Evolutionary conservation across 1,140 invertebrate genomes (phyloP).

Genomic region (Drosophila subobscura): DNA sequence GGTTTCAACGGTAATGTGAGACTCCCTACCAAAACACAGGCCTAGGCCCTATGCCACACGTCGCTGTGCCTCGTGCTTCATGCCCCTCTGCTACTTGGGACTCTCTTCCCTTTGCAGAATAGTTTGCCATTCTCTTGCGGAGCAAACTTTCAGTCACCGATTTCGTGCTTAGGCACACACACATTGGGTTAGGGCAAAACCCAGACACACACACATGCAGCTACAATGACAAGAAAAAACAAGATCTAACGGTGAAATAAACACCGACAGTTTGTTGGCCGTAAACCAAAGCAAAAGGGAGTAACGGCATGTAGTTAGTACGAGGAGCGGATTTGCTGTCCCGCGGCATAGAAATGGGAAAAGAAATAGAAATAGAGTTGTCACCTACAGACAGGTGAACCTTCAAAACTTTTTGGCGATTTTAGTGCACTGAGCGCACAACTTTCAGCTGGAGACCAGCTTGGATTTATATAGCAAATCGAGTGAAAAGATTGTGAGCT

Average conservation of each 20-base stretch:
- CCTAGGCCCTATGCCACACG: background rate
- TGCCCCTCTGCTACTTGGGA: background rate
- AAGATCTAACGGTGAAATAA: conserved; percentile 56
- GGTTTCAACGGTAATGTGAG: conserved; percentile 70
- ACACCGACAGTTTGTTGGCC: conserved; percentile 55
- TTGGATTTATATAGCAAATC: too few species aligned
- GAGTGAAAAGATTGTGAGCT: too few species aligned
- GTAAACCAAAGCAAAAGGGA: conserved; percentile 33
- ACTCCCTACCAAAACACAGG: conserved; percentile 5
- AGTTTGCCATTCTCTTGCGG: conserved; percentile 17
- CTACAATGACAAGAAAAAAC: conserved; percentile 15
- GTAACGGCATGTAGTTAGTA: conserved; percentile 20
- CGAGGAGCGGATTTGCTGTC: background rate
- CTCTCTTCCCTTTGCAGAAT: background rate
- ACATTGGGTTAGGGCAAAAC: background rate
- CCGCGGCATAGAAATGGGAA: background rate
- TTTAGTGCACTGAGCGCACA: conserved; percentile 2
- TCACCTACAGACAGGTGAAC: conserved; percentile 41
- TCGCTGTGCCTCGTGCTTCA: background rate
- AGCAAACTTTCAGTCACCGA: conserved; percentile 12
- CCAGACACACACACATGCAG: background rate
- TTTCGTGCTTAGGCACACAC: conserved; percentile 25
- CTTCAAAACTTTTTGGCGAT: conserved; percentile 13
- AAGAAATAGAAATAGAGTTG: conserved; percentile 45
- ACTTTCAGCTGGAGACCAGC: too few species aligned